Evolutionary conservation across 2,797 vertebrate species (phyloP), one percentile per base, ranked within the genome.

Genomic region (Thaleichthys pacificus): DNA sequence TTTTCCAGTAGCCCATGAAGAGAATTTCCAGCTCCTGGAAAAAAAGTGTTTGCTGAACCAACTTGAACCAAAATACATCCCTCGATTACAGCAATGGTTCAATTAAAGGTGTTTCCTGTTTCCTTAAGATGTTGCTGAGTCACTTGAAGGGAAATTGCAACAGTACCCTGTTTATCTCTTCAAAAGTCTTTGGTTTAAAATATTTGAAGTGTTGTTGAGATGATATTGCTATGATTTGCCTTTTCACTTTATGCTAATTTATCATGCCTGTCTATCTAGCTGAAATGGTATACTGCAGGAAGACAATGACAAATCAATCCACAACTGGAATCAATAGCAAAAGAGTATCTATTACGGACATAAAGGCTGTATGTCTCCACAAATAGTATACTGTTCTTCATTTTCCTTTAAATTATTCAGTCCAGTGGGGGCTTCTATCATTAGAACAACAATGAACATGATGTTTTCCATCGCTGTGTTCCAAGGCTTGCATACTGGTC

Each of bases 11-110:
- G 62, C 62, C 35, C 30, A 65, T 65, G 22, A 35, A 42, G 12
- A 26, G 9, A 58, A 3, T 12, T 61, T n/a, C 12, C 61, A 62
- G 32, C 62, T 42, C 9, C 32, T n/a, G 32, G 30, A 12, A 47
- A 47, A 47, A 14, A 47, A 65, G 17, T 64, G 62, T 38, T 42
- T 35, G 35, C 19, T 4, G 62, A 38, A 65, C 62, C 19, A 19
- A 65, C 42, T 12, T 65, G 60, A 77, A 68, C 60, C 12, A 70
- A 58, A 30, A 62, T 62, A 62, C 15, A 62, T 62, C 15, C 26
- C 28, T 30, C 17, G 28, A 62, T 28, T 32, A 30, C 28, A n/a
- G 15, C 61, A 62, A 30, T 14, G 15, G 21, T 30, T 61, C 8
- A 26, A 51, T 51, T 8, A 51, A 56, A 28, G 3, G 24, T 7